phyloP scores from a whole-genome alignment of 1,140 invertebrate species.

The Hypsibius dujardini region DNA sequence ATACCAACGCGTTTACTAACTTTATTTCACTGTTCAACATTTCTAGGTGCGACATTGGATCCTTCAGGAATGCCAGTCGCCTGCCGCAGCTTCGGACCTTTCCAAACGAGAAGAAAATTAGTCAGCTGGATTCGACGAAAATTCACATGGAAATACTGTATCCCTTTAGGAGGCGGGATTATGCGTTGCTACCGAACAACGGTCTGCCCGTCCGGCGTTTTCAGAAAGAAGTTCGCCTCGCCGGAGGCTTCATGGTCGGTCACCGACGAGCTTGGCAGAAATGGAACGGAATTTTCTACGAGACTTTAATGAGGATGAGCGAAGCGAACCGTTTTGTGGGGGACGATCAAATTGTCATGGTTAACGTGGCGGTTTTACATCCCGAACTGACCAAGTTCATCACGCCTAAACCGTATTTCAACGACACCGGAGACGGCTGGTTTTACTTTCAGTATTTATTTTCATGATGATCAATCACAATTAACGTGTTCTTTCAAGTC shows the following conservation, averaged over 20 bases:
- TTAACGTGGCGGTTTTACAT: neutral
- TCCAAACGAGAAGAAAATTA: too few relatives aligned
- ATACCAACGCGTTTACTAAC: too few relatives aligned
- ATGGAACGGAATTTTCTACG: neutral
- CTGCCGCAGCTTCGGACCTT: too few relatives aligned
- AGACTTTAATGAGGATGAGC: neutral
- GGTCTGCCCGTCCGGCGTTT: neutral
- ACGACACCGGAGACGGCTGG: neutral
- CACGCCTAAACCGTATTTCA: neutral
- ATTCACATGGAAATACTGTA: too few relatives aligned
- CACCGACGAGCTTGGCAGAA: neutral
- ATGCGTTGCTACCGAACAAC: neutral
- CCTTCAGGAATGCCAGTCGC: too few relatives aligned
- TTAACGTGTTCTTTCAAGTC: too few relatives aligned
- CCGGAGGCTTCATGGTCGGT: neutral
- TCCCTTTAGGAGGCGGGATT: too few relatives aligned
- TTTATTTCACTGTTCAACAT: too few relatives aligned
- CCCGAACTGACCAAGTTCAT: neutral
- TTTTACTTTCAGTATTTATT: conserved; percentile 2
- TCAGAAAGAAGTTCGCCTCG: neutral
- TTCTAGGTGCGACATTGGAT: too few relatives aligned
- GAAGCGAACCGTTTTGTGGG: neutral
- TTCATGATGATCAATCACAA: neutral
- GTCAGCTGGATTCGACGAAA: too few relatives aligned
- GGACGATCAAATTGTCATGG: conserved; percentile 5